Evolutionary conservation across 2,888 invertebrate genomes (phyloP).

Genomic region (Trichopoda pennipes): DNA sequence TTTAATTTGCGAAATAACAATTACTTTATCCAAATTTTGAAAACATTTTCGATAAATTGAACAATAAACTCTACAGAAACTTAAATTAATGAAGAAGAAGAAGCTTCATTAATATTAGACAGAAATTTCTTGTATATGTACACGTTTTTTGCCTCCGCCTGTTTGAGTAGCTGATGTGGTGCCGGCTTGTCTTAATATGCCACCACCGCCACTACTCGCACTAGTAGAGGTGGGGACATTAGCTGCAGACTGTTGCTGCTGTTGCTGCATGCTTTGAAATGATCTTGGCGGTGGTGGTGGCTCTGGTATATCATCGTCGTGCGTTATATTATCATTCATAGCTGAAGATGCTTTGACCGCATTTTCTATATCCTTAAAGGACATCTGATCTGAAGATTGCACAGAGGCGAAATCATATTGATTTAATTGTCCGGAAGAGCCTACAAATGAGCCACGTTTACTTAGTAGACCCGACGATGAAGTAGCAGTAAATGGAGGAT

Average conservation of each 20-base stretch:
- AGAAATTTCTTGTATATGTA: constrained; percentile 95
- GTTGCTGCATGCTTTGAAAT: constrained; percentile 78
- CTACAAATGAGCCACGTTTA: constrained; percentile 75
- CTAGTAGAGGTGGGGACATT: constrained; percentile 58
- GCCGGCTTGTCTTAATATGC: constrained; percentile 84
- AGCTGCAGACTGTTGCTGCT: constrained; percentile 47
- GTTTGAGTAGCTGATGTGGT: constrained; percentile 84
- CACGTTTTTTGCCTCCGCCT: constrained; percentile 87
- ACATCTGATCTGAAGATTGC: constrained; percentile 77
- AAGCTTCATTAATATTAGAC: constrained; percentile 82
- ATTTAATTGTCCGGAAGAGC: constrained; percentile 67
- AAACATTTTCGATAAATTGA: no score
- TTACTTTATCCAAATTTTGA: no score
- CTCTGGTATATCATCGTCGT: constrained; percentile 83
- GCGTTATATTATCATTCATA: constrained; percentile 81
- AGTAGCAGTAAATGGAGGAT: constrained; percentile 38
- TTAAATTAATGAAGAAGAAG: neutral
- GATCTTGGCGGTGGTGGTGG: constrained; percentile 83
- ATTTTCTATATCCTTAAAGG: constrained; percentile 78
- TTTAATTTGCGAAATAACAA: no score
- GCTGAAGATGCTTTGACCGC: constrained; percentile 74
- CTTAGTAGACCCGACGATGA: constrained; percentile 70
- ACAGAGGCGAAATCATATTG: constrained; percentile 76
- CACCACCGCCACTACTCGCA: constrained; percentile 72
- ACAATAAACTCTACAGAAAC: no score